These are phyloP conservation scores for Petrocephalus schoutedeni DNA, from an alignment of 2,797 vertebrate genomes.

Conservation along the genomic window DNA sequence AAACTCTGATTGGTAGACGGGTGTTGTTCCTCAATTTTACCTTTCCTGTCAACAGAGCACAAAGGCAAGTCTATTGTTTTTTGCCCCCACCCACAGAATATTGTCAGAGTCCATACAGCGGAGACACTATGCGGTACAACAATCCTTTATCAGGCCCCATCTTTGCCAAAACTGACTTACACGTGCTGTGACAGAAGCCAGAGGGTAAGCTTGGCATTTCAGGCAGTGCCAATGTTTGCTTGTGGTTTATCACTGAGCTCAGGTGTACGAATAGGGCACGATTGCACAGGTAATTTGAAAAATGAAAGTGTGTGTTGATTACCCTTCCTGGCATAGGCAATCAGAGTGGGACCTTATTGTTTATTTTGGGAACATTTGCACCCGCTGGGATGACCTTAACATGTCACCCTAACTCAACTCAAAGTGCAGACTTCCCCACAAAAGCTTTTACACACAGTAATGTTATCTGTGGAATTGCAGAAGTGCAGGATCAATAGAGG, in stretches of 20 bases:
- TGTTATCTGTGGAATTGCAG: not conserved
- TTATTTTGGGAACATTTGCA: not conserved
- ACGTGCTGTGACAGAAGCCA: not conserved
- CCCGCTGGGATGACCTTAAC: not conserved
- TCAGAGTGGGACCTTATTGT: not conserved
- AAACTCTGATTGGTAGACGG: not conserved
- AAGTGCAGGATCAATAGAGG: not conserved
- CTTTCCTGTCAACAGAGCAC: not conserved
- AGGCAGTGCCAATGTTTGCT: not conserved
- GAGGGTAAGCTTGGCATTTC: not conserved
- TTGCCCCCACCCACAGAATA: not conserved
- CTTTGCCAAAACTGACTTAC: not conserved
- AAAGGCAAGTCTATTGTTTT: not conserved
- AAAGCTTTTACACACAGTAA: not conserved
- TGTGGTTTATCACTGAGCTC: not conserved
- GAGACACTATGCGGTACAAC: not conserved
- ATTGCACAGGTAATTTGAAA: not conserved
- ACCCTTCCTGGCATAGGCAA: not conserved
- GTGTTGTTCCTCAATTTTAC: not conserved
- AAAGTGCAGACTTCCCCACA: not conserved
- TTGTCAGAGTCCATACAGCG: not conserved
- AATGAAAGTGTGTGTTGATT: not conserved
- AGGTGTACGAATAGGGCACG: not conserved
- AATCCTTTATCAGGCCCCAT: not conserved
- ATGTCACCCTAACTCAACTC: not conserved